Percentiles rank a stretch among this genome's conserved stretches.
These are phyloP conservation scores for Uromys caudimaculatus DNA, from an alignment of 2,797 vertebrate species.

Conservation along the genomic window DNA sequence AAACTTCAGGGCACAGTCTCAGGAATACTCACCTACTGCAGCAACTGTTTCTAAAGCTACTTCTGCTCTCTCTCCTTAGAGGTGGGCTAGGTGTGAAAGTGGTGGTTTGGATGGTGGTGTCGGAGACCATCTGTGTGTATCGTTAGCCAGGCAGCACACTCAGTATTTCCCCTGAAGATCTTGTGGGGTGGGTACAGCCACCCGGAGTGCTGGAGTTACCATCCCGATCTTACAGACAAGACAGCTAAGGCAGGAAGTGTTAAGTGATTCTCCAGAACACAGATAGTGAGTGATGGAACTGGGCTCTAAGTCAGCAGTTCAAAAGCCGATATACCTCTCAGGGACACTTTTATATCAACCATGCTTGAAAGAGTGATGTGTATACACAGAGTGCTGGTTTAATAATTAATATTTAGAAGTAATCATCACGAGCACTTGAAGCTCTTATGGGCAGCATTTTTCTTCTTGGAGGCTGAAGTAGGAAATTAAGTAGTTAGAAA, in stretches of 20 bases:
- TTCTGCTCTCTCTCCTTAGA: neutral
- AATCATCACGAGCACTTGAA: neutral
- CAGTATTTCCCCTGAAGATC: neutral
- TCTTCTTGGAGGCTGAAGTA: conserved; percentile 22
- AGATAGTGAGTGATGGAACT: neutral
- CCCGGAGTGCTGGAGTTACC: conserved; percentile 13
- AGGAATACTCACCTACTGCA: neutral
- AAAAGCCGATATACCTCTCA: neutral
- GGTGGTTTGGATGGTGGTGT: neutral
- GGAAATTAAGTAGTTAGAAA: conserved; percentile 52
- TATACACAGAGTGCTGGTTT: conserved; percentile 18
- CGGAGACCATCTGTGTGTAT: neutral
- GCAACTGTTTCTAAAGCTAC: neutral
- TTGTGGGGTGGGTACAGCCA: neutral
- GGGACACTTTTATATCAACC: neutral
- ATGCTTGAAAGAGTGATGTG: neutral
- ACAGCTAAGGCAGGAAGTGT: neutral
- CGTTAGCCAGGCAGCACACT: neutral
- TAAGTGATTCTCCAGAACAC: neutral
- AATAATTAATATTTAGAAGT: conserved; percentile 61
- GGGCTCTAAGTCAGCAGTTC: conserved; percentile 39
- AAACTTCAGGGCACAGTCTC: neutral
- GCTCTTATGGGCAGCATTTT: neutral
- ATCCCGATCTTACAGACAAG: conserved; percentile 22
- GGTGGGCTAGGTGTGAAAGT: neutral